phyloP scores from a whole-genome alignment of 2,113 vertebrate genomes.

The Caranx ignobilis region DNA sequence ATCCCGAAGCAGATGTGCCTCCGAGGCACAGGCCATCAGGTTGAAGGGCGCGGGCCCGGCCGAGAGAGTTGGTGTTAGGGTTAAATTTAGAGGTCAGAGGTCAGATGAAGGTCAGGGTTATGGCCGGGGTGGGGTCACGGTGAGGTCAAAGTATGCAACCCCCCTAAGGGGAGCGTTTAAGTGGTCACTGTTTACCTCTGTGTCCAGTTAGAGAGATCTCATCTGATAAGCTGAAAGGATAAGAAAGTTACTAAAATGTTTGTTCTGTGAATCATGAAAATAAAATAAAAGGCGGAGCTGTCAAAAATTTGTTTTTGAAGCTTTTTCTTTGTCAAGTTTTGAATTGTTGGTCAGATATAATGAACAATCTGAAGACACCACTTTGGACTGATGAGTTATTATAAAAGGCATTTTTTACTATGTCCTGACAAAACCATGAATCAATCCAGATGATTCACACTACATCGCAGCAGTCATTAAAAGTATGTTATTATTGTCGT shows the following conservation, averaged over 20 bases:
- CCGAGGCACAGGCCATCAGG: slow-evolving; percentile 66
- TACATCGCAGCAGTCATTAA: background rate
- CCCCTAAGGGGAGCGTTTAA: slow-evolving; percentile 71
- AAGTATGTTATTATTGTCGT: background rate
- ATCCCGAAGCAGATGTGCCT: slow-evolving; percentile 81
- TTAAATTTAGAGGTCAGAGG: slow-evolving; percentile 81
- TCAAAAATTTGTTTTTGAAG: too few relatives aligned
- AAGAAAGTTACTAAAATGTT: slow-evolving; percentile 1
- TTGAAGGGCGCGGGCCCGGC: slow-evolving; percentile 72
- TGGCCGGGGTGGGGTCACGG: slow-evolving; percentile 78
- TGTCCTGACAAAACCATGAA: background rate
- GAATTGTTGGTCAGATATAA: background rate
- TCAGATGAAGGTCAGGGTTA: slow-evolving; percentile 79
- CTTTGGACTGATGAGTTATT: background rate
- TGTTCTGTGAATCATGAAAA: background rate
- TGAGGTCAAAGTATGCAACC: slow-evolving; percentile 68
- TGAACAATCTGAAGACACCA: background rate
- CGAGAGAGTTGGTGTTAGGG: slow-evolving; percentile 77
- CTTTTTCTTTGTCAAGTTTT: background rate
- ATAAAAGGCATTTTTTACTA: too few relatives aligned
- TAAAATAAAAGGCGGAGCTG: background rate
- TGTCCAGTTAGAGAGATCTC: slow-evolving; percentile 43
- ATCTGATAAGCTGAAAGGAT: background rate
- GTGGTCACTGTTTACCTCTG: slow-evolving; percentile 67
- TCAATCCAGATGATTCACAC: background rate